Percentiles rank a stretch among this genome's conserved stretches.
Evolutionary conservation across 2,888 invertebrate species (phyloP).

Genomic region (Selenia dentaria): DNA sequence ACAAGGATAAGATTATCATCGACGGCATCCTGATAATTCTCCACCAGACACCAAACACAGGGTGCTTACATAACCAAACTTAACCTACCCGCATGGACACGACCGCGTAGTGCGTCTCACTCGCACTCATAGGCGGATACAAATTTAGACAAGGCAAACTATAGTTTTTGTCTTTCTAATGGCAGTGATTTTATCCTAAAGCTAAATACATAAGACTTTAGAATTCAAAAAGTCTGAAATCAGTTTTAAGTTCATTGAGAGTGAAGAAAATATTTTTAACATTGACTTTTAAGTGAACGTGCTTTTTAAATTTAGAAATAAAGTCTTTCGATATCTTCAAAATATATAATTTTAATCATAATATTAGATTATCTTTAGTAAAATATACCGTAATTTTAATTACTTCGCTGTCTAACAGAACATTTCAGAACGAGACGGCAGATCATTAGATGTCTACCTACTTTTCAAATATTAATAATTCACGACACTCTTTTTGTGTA

Average conservation of each 20-base stretch:
- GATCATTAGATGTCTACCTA: background rate
- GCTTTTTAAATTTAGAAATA: too few species aligned
- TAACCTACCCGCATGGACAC: slow-evolving; percentile 61
- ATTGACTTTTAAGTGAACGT: too few species aligned
- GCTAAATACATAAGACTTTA: slow-evolving; percentile 9
- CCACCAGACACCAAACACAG: slow-evolving; percentile 46
- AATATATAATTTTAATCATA: too few species aligned
- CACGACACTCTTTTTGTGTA: background rate
- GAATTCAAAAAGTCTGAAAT: background rate
- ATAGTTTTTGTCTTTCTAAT: slow-evolving; percentile 32
- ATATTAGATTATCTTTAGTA: too few species aligned
- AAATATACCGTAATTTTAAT: too few species aligned
- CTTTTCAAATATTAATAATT: background rate
- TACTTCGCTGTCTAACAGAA: background rate
- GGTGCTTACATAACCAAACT: slow-evolving; percentile 72
- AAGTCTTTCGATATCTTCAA: too few species aligned
- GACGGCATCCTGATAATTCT: slow-evolving; percentile 7
- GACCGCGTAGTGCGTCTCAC: slow-evolving; percentile 44
- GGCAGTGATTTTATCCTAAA: slow-evolving; percentile 19
- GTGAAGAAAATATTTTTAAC: too few species aligned
- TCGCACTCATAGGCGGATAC: slow-evolving; percentile 51
- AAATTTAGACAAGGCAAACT: slow-evolving; percentile 36
- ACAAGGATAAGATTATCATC: too few species aligned
- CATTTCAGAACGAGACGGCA: background rate
- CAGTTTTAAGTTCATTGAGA: too few species aligned